Conservation (phyloP, 2,797 vertebrate species). For the Paguma larvata region DNA sequence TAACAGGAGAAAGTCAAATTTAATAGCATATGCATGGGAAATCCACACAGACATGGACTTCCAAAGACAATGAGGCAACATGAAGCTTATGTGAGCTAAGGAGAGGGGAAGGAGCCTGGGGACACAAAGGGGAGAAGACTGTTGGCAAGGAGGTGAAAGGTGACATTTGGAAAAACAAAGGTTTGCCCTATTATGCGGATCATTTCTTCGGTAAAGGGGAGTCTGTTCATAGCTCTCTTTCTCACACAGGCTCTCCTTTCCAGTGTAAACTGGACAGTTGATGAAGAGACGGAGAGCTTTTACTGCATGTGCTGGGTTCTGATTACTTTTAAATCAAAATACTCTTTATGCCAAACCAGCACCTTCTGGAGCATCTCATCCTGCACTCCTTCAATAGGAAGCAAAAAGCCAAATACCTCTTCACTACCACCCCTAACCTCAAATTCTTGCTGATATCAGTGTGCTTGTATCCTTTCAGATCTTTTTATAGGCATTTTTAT, state of each 20-base stretch:
- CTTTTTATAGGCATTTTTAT: neutral
- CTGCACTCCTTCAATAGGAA: neutral
- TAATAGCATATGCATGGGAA: neutral
- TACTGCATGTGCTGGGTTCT: neutral
- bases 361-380: neutral
- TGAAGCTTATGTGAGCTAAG: neutral
- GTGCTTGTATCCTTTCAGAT: neutral
- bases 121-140: neutral
- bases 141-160: neutral
- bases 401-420: neutral
- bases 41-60: neutral
- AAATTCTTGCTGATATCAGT: neutral
- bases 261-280: neutral
- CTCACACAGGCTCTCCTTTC: neutral
- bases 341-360: neutral
- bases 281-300: neutral
- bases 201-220: neutral
- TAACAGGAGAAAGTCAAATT: neutral
- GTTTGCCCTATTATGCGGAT: neutral
- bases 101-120: neutral
- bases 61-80: neutral
- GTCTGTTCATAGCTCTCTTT: neutral
- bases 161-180: neutral
- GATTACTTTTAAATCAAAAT: neutral
- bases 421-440: neutral